phyloP scores from a whole-genome alignment of 2,113 vertebrate species.

The Crypturellus undulatus region DNA sequence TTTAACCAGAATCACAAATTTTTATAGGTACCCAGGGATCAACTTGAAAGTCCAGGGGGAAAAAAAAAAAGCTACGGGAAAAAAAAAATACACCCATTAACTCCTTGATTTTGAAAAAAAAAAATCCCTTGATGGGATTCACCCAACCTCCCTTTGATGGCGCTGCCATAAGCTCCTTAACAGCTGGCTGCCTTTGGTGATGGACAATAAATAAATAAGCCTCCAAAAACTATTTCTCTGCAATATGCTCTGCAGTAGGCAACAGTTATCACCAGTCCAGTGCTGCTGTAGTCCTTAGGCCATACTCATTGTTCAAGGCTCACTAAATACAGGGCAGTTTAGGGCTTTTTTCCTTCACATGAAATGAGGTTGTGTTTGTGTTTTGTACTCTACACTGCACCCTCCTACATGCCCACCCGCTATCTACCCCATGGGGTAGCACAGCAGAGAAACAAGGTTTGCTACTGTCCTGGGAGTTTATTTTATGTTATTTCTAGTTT shows the following conservation, averaged over 20 bases:
- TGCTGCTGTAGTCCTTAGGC: conserved; percentile 29
- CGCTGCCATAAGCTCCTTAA: neutral
- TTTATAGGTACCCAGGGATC: neutral
- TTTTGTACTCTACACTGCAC: conserved; percentile 25
- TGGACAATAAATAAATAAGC: neutral
- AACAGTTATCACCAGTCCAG: neutral
- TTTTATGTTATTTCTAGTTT: neutral
- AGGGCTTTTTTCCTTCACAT: conserved; percentile 14
- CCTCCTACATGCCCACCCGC: neutral
- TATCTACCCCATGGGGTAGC: conserved; percentile 1
- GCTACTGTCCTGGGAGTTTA: neutral
- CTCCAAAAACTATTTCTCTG: neutral
- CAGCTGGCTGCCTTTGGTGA: neutral
- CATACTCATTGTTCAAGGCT: conserved; percentile 20
- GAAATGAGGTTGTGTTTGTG: conserved; percentile 38
- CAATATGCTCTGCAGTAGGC: conserved; percentile 24
- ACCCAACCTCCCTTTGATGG: neutral
- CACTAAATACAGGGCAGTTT: conserved; percentile 48
- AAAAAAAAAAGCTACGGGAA: too few species aligned
- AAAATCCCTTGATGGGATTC: neutral
- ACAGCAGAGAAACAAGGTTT: conserved; percentile 22
- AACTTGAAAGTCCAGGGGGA: neutral
- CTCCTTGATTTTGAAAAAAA: neutral
- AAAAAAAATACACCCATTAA: neutral
- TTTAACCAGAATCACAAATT: neutral